Evolutionary conservation across 2,113 vertebrate genomes (phyloP).

Genomic region (Salvelinus alpinus): DNA sequence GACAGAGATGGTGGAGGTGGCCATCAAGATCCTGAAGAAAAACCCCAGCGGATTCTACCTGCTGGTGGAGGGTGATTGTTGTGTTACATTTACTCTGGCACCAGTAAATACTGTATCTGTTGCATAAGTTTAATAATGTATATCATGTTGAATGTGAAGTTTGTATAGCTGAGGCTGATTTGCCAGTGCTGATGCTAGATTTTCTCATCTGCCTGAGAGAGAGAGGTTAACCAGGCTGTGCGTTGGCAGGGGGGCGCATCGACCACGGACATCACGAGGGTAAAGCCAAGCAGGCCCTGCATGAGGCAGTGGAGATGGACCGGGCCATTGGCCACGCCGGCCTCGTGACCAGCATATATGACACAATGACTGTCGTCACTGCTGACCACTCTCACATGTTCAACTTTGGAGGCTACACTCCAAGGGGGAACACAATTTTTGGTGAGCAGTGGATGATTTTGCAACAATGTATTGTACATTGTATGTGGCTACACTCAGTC

Average conservation of each 20-base stretch:
- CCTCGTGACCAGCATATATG: constrained; percentile 75
- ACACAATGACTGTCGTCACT: constrained; percentile 89
- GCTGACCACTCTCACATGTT: constrained; percentile 96
- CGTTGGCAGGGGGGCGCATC: constrained; percentile 83
- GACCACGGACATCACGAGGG: constrained; percentile 95
- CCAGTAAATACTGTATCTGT: neutral
- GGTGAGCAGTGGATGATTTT: constrained; percentile 69
- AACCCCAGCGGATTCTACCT: constrained; percentile 90
- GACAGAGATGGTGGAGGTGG: constrained; percentile 88
- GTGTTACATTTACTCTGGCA: neutral
- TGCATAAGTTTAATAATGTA: neutral
- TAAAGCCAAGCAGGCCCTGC: constrained; percentile 88
- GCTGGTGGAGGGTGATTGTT: constrained; percentile 86
- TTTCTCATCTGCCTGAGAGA: neutral
- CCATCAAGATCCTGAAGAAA: constrained; percentile 86
- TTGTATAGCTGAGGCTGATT: neutral
- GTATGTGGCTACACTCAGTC: no score
- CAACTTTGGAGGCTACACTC: constrained; percentile 91
- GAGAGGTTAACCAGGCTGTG: neutral
- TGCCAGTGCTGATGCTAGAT: neutral
- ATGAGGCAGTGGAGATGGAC: constrained; percentile 93
- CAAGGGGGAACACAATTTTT: constrained; percentile 88
- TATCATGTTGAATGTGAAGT: neutral
- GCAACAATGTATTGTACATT: neutral
- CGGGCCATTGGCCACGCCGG: constrained; percentile 78